Evolutionary conservation across 2,888 invertebrate genomes (phyloP).

Genomic region (Lutraria lutraria): DNA sequence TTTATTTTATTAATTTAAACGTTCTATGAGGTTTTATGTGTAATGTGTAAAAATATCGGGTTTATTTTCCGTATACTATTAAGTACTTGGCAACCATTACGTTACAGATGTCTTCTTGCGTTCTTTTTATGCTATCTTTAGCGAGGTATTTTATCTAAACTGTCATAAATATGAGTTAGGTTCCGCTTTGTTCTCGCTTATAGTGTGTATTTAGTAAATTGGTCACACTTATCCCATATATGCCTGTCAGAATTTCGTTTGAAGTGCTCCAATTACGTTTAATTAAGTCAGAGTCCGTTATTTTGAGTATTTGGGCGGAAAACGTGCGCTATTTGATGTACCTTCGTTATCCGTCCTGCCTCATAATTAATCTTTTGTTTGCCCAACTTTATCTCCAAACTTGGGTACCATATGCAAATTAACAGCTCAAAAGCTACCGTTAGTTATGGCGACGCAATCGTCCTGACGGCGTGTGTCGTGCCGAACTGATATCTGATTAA

Average conservation of each 20-base stretch:
- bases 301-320: conserved; percentile 31
- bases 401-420: conserved; percentile 21
- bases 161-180: conserved; percentile 20
- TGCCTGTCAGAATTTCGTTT: neutral
- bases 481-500: neutral
- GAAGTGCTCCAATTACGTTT: neutral
- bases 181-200: conserved; percentile 2
- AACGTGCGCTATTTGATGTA: conserved; percentile 26
- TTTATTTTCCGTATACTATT: no score
- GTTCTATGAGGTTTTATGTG: no score
- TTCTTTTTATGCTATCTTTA: neutral
- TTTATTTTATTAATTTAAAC: no score
- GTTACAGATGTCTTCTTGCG: no score
- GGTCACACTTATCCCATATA: neutral
- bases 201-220: neutral
- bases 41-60: no score
- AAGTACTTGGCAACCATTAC: no score
- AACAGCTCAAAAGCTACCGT: conserved; percentile 18
- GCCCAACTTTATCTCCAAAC: neutral
- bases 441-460: conserved; percentile 33
- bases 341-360: neutral
- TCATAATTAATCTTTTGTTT: conserved; percentile 13
- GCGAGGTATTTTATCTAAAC: neutral
- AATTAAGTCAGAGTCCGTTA: conserved; percentile 5
- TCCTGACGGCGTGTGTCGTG: conserved; percentile 1